Evolutionary conservation across 2,888 invertebrate genomes (phyloP), one percentile per base, ranked within the genome.

Genomic region (Athalia rosae): DNA sequence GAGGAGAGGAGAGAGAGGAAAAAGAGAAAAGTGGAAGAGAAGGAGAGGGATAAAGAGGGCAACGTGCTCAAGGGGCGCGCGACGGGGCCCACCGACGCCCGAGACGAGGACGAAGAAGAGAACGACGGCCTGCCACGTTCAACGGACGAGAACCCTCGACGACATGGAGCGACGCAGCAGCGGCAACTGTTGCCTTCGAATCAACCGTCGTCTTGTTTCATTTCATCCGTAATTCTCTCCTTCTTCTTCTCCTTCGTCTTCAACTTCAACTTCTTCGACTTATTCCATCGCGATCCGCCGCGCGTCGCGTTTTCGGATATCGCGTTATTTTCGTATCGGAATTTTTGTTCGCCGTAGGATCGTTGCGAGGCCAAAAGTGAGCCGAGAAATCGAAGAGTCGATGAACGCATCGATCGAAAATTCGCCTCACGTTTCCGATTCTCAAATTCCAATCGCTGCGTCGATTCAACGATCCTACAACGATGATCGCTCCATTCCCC

Each of bases 141-240:
- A 28, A 28, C 28, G 28, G 28, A 28, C 43, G 41, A 77, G 76
- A 67, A 77, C 71, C 67, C 77, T 78, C 77, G 79, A 79, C 61
- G 69, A 78, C 79, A 61, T 71, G 74, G 79, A 80, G 76, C 78
- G 77, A 76, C 28, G 0, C 28, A 28, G 28, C 28, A 28, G 61
- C 73, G 53, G 62, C 77, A 76, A 64, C 77, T 76, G 73, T 71
- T 67, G 62, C 62, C 69, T 11, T 28, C 67, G 15, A 43, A 50
- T 63, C 82, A 79, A 78, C 80, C 81, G 79, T 81, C 77, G 74
- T 80, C 80, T 80, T 79, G 76, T 76, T 79, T 78, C 79, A 67
- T 79, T 76, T 69, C 76, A 56, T 69, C 63, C 28, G 28, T 28
- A 28, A 28, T 28, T 28, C 28, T 28, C 28, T 28, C 28, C 28